Percentiles rank a stretch among this genome's conserved stretches.
These are phyloP conservation scores for Lissocephala sabroskyi DNA, from an alignment of 2,888 invertebrate genomes.

Conservation along the genomic window DNA sequence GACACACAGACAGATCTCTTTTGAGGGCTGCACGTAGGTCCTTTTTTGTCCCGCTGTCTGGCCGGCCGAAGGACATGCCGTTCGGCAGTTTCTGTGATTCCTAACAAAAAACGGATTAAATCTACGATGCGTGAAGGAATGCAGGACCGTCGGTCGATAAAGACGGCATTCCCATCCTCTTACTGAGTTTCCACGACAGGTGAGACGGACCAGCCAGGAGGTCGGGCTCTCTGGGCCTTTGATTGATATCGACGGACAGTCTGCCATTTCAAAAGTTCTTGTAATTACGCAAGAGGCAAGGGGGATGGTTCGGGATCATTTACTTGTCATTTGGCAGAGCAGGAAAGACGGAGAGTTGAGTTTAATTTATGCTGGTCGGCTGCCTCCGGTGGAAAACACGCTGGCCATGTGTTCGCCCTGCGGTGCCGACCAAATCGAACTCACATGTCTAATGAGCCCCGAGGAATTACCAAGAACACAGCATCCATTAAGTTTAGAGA, in stretches of 20 bases:
- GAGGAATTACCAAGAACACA: too few species aligned
- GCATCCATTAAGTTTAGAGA: too few species aligned
- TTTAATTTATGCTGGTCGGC: too few species aligned
- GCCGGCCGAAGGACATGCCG: background rate
- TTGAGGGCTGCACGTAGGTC: background rate
- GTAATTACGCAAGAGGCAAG: background rate
- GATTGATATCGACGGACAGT: background rate
- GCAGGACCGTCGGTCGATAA: too few species aligned
- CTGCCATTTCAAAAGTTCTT: background rate
- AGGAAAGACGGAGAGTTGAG: background rate
- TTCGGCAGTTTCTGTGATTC: background rate
- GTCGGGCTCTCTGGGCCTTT: background rate
- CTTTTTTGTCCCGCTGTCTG: slow-evolving; percentile 1
- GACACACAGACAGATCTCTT: slow-evolving; percentile 22
- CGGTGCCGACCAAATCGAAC: too few species aligned
- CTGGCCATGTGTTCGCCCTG: too few species aligned
- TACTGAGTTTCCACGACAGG: slow-evolving; percentile 1
- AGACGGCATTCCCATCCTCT: background rate
- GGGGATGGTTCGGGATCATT: background rate
- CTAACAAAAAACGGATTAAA: slow-evolving; percentile 42
- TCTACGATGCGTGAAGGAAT: slow-evolving; percentile 35
- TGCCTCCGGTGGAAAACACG: background rate
- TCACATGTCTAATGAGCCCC: too few species aligned
- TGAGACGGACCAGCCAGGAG: background rate
- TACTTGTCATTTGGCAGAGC: background rate